A percentile compares a stretch with the other conserved stretches of the same genome.
phyloP scores from a whole-genome alignment of 92 coral and sea anemone species.

The Palythoa heliodiscus region DNA sequence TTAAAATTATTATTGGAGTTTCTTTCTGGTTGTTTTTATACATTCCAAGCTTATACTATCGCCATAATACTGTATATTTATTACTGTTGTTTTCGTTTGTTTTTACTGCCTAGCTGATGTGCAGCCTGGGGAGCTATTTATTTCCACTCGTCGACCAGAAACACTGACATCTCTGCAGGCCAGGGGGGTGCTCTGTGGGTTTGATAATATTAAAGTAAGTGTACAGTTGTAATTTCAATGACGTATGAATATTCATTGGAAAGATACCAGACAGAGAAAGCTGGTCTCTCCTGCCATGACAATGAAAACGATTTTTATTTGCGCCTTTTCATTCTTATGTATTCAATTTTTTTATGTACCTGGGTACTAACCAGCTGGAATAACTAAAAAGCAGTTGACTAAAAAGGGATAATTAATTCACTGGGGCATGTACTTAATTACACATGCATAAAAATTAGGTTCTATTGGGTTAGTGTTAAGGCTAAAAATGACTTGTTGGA shows the following conservation, averaged over 20 bases:
- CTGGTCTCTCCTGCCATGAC: too few species aligned
- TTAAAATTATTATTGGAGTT: neutral
- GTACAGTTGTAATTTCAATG: neutral
- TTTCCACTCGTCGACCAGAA: constrained; percentile 96
- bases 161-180: constrained; percentile 71
- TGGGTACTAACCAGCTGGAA: too few species aligned
- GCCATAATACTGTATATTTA: neutral
- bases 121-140: constrained; percentile 77
- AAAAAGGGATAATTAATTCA: too few species aligned
- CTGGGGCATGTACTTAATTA: too few species aligned
- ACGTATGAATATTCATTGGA: neutral
- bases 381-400: too few species aligned
- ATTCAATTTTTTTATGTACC: too few species aligned
- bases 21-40: neutral
- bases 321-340: too few species aligned
- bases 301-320: too few species aligned
- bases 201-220: constrained; percentile 87
- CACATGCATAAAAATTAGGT: too few species aligned
- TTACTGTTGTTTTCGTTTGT: neutral
- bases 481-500: too few species aligned
- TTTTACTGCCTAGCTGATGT: constrained; percentile 67
- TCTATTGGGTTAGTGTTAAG: too few species aligned
- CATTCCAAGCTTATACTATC: neutral
- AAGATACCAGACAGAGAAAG: too few species aligned
- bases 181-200: constrained; percentile 94